Base-by-base conservation (phyloP, 2,113 vertebrate genomes). In the Nymphicus hollandicus region DNA sequence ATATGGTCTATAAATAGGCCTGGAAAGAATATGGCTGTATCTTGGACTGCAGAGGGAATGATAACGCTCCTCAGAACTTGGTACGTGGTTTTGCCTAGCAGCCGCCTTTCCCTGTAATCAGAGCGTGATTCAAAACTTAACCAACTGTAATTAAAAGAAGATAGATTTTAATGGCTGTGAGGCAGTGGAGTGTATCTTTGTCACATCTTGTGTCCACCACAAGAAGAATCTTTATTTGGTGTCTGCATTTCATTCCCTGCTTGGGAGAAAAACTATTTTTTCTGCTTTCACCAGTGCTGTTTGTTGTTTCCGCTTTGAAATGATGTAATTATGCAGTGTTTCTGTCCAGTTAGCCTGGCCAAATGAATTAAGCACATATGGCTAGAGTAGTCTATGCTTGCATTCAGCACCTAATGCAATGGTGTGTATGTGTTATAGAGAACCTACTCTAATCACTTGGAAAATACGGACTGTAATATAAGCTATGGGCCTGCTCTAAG, bases 1-100 rank as follows among this genome's bases (percentile, higher is more conserved):
- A 95, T 97, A 96, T 96, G 96, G 70, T 97, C 96, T 98, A 98
- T 98, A 98, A 97, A 97, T 97, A 98, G 97, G 91, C 92, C 95
- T 97, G 95, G 96, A 85, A 82, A 80, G 96, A 97, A 93, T 95
- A 86, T 2, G 86, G 66, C 89, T 96, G 39, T 96, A 63, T 95
- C 88, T 96, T 95, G 81, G 74, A 76, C 97, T 96, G 74, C 83
- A 49, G 89, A 94, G 56, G 70, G 84, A 95, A 89, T 9, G 78
- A 58, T 73, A 71, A 92, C 44, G 28, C 85, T 94, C 95, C 87
- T 52, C 81, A 95, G 60, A 94, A 94, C 56, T 55, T 89, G 61
- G 63, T 91, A 10, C 28, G 66, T 88, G 46, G 58, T 82, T 95
- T 94, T 93, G 58, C 88, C 87, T 81, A 37, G 43, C 85, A 81